phyloP scores from a whole-genome alignment of 2,888 invertebrate species.

The Andrena bicolor region DNA sequence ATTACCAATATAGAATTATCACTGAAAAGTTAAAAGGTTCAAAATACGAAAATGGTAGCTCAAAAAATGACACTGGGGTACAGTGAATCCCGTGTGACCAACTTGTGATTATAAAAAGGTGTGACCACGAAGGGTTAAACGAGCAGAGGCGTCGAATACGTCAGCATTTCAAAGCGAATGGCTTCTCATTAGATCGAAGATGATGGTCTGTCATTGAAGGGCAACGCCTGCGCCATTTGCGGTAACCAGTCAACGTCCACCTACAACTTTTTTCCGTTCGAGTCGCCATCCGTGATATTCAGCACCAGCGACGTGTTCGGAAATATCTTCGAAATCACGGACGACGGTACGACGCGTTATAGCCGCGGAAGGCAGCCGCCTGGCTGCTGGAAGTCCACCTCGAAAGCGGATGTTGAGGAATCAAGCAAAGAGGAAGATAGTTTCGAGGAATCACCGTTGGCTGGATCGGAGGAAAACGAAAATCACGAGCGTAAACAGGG shows the following conservation, averaged over 20 bases:
- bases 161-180: neutral
- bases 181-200: constrained; percentile 45
- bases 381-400: neutral
- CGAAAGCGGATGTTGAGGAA: neutral
- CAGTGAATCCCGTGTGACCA: too few relatives aligned
- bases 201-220: constrained; percentile 45
- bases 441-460: neutral
- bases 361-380: constrained; percentile 3
- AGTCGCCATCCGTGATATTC: constrained; percentile 57
- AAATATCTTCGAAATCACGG: constrained; percentile 68
- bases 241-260: constrained; percentile 60
- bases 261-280: constrained; percentile 39
- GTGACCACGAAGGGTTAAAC: too few relatives aligned
- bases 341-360: constrained; percentile 66
- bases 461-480: neutral
- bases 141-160: neutral
- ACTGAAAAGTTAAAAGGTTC: too few relatives aligned
- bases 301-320: constrained; percentile 68
- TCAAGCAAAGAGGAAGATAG: neutral
- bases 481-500: neutral
- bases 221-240: constrained; percentile 62
- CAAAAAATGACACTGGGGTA: too few relatives aligned
- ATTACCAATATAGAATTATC: too few relatives aligned
- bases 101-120: too few relatives aligned
- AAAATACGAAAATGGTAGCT: too few relatives aligned